A percentile compares a stretch with the other conserved stretches of the same genome.
These are phyloP conservation scores for Drosophila ezoana DNA, from an alignment of 2,888 invertebrate species.

Conservation along the genomic window DNA sequence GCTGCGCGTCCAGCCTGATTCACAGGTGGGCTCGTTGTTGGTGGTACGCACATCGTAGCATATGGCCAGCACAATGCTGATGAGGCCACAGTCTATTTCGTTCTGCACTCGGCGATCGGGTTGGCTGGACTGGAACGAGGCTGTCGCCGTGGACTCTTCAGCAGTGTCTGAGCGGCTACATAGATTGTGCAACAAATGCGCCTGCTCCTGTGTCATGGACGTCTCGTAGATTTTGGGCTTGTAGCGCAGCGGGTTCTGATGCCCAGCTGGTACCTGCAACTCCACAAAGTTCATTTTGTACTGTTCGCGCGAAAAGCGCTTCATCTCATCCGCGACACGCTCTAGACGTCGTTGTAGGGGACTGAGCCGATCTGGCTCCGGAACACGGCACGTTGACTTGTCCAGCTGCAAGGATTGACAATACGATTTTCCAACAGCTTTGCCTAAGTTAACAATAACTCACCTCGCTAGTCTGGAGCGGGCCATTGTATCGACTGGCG, in stretches of 20 bases:
- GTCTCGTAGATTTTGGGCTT: slow-evolving; percentile 74
- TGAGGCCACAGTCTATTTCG: slow-evolving; percentile 81
- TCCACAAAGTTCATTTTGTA: slow-evolving; percentile 84
- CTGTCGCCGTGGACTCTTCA: slow-evolving; percentile 10
- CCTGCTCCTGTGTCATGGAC: slow-evolving; percentile 76
- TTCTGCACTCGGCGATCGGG: slow-evolving; percentile 59
- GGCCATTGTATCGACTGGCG: slow-evolving; percentile 69
- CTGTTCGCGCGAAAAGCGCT: slow-evolving; percentile 81
- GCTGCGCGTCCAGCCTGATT: slow-evolving; percentile 83
- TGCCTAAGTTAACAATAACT: not conserved
- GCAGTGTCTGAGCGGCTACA: slow-evolving; percentile 49
- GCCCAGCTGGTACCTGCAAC: slow-evolving; percentile 82
- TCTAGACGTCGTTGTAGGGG: slow-evolving; percentile 77
- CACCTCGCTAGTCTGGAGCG: slow-evolving; percentile 61
- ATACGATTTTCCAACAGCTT: not conserved
- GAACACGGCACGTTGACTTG: slow-evolving; percentile 69
- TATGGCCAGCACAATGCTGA: slow-evolving; percentile 83
- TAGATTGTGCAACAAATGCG: slow-evolving; percentile 78
- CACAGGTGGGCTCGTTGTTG: slow-evolving; percentile 82
- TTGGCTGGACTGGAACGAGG: slow-evolving; percentile 6
- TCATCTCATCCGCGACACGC: slow-evolving; percentile 79
- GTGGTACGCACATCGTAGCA: slow-evolving; percentile 83
- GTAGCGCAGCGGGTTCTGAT: slow-evolving; percentile 82
- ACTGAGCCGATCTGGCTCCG: slow-evolving; percentile 75
- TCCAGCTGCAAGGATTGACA: slow-evolving; percentile 49